Conservation (phyloP, 2,888 invertebrate genomes). For the Eupeodes latifasciatus region DNA sequence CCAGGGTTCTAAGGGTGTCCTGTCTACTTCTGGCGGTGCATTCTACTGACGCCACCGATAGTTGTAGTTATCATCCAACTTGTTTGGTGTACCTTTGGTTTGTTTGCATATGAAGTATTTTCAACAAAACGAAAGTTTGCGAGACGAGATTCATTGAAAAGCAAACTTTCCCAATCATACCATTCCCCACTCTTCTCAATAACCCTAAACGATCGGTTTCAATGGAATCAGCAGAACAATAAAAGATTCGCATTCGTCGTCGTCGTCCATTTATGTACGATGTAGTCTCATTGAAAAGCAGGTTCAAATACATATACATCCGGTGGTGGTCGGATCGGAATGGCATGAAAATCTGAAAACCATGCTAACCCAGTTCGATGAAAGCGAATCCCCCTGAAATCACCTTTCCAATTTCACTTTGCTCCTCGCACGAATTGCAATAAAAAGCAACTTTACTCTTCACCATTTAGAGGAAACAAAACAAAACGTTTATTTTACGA, state of each 20-base stretch:
- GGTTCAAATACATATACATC: slow-evolving; percentile 12
- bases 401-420: not conserved
- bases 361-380: slow-evolving; percentile 56
- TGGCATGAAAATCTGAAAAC: slow-evolving; percentile 32
- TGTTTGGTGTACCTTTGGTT: not conserved
- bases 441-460: slow-evolving; percentile 72
- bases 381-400: not conserved
- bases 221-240: slow-evolving; percentile 56
- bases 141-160: slow-evolving; percentile 33
- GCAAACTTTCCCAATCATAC: slow-evolving; percentile 38
- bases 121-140: slow-evolving; percentile 5
- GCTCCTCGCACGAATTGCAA: slow-evolving; percentile 30
- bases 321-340: not conserved
- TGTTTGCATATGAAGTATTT: slow-evolving; percentile 3
- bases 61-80: not conserved
- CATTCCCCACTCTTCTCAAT: not conserved
- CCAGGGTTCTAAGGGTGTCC: slow-evolving; percentile 58
- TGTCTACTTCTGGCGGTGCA: slow-evolving; percentile 1
- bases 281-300: slow-evolving; percentile 8
- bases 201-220: slow-evolving; percentile 58
- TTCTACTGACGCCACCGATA: not conserved
- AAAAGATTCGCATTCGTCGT: slow-evolving; percentile 24
- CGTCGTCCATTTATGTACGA: slow-evolving; percentile 3
- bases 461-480: slow-evolving; percentile 72
- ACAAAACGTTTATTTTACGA: slow-evolving; percentile 75